Evolutionary conservation across 1,140 invertebrate genomes (phyloP).

Genomic region (Melipona quadrifasciata): DNA sequence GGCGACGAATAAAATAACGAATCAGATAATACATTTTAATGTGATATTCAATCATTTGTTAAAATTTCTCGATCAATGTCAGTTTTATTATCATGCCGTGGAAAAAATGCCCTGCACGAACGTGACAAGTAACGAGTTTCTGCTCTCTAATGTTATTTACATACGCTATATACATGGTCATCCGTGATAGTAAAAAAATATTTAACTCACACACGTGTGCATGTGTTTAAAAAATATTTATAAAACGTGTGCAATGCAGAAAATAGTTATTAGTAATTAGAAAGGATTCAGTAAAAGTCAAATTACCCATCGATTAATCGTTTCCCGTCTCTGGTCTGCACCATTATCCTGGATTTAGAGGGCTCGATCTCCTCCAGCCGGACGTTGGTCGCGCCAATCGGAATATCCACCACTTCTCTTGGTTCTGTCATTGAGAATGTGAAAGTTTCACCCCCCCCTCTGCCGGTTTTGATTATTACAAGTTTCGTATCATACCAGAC

Average conservation of each 20-base stretch:
- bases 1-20: not conserved
- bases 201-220: too few species aligned
- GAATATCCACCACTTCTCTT: constrained; percentile 81
- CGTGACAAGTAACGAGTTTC: too few species aligned
- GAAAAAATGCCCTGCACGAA: too few species aligned
- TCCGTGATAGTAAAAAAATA: too few species aligned
- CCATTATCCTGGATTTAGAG: constrained; percentile 82
- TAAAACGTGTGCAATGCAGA: too few species aligned
- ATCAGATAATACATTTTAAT: too few species aligned
- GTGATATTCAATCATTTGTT: too few species aligned
- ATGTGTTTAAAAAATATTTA: too few species aligned
- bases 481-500: constrained; percentile 2
- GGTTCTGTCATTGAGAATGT: constrained; percentile 79
- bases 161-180: too few species aligned
- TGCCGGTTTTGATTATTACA: constrained; percentile 28
- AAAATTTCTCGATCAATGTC: too few species aligned
- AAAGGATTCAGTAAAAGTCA: not conserved
- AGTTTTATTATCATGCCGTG: too few species aligned
- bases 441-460: constrained; percentile 19
- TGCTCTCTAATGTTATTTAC: too few species aligned
- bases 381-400: constrained; percentile 83
- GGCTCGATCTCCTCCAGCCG: constrained; percentile 82
- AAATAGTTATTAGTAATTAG: not conserved
- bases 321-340: constrained; percentile 77
- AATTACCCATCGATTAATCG: constrained; percentile 71